These are phyloP conservation scores for Lydus trimaculatus DNA, from an alignment of 2,888 invertebrate species.

Conservation along the genomic window DNA sequence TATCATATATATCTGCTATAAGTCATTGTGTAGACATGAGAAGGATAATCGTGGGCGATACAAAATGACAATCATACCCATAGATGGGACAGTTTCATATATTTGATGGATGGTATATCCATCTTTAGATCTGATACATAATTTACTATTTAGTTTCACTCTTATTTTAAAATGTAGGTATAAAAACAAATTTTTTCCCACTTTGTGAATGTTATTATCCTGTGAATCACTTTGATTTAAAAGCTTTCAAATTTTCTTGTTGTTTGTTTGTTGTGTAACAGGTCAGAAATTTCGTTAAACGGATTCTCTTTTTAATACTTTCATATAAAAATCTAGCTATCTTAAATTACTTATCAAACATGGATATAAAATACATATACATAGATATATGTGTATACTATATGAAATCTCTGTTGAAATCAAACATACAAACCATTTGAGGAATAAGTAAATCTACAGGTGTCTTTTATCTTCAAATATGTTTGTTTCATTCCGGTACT, in stretches of 20 bases:
- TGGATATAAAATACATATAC: no score
- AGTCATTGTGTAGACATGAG: not conserved
- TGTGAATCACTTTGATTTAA: not conserved
- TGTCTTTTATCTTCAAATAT: not conserved
- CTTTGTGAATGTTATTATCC: not conserved
- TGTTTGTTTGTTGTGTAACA: not conserved
- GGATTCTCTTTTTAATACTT: not conserved
- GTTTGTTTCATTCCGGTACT: not conserved
- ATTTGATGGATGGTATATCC: no score
- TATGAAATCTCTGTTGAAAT: not conserved
- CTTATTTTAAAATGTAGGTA: not conserved
- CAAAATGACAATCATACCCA: not conserved
- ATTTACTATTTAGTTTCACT: not conserved
- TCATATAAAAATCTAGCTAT: not conserved
- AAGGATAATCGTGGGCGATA: not conserved
- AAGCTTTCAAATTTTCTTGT: not conserved
- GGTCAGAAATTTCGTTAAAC: not conserved
- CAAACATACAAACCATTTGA: not conserved
- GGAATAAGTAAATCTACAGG: not conserved
- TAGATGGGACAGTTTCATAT: constrained; percentile 4
- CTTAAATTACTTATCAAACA: not conserved
- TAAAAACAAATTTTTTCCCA: no score
- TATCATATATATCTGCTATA: not conserved
- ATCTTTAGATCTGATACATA: not conserved
- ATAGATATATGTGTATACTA: no score